Percentiles rank a stretch among this genome's conserved stretches.
Evolutionary conservation across 2,797 vertebrate species (phyloP).

Genomic region (Macropus fuliginosus): DNA sequence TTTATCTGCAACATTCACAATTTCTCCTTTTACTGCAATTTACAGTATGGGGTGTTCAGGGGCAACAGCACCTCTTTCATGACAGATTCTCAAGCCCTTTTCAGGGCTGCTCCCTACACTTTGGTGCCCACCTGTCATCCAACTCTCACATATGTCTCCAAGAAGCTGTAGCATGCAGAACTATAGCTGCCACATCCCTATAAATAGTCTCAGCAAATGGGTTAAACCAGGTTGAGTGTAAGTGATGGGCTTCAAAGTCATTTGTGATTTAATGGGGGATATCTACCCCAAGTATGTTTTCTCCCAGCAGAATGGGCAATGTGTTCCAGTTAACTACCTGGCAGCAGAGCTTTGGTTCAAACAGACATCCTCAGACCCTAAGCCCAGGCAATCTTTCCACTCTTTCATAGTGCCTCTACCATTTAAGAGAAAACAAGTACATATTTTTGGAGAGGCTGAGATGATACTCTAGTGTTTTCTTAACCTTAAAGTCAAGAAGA

Average conservation of each 20-base stretch:
- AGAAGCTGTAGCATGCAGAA: background rate
- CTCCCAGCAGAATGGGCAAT: background rate
- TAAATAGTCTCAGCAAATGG: background rate
- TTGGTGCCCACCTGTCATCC: background rate
- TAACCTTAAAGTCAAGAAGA: background rate
- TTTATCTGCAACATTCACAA: background rate
- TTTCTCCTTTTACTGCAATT: background rate
- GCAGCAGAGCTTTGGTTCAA: background rate
- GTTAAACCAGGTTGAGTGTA: background rate
- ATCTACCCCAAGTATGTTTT: background rate
- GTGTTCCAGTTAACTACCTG: background rate
- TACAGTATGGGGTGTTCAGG: background rate
- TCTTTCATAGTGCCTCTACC: background rate
- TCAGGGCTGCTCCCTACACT: background rate
- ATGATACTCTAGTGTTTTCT: too few species aligned
- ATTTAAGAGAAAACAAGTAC: background rate
- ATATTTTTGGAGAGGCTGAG: too few species aligned
- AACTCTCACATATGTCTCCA: background rate
- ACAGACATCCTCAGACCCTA: background rate
- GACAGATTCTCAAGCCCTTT: background rate
- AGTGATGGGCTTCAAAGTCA: background rate
- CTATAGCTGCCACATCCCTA: fast-evolving
- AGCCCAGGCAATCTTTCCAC: background rate
- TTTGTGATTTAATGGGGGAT: background rate
- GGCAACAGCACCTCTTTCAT: background rate